phyloP scores from a whole-genome alignment of 2,888 invertebrate species.

The Teinopalpus imperialis region DNA sequence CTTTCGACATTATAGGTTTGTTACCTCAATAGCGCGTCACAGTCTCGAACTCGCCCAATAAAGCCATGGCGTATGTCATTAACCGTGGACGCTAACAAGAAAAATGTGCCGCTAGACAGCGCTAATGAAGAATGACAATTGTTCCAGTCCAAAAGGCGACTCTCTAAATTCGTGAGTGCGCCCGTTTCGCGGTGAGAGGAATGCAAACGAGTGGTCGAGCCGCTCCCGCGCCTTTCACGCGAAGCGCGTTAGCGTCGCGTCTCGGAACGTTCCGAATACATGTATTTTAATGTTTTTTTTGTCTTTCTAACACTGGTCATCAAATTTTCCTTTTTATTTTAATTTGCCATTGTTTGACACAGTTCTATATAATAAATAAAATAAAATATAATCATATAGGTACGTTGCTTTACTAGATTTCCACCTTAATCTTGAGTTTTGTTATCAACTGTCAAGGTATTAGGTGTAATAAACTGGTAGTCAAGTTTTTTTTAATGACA shows the following conservation, averaged over 20 bases:
- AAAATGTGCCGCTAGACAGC: constrained; percentile 53
- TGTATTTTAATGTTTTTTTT: constrained; percentile 9
- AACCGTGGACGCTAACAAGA: constrained; percentile 35
- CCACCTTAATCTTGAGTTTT: too few relatives aligned
- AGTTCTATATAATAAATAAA: not conserved
- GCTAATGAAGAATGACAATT: constrained; percentile 68
- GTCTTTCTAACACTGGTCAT: constrained; percentile 5
- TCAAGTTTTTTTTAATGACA: too few relatives aligned
- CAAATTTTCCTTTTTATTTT: not conserved
- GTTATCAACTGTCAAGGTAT: too few relatives aligned
- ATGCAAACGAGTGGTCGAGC: constrained; percentile 55
- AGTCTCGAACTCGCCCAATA: constrained; percentile 12
- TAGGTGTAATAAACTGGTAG: too few relatives aligned
- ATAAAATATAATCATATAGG: too few relatives aligned
- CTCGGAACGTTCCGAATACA: constrained; percentile 22
- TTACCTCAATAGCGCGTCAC: too few relatives aligned
- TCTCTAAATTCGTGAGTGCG: constrained; percentile 57
- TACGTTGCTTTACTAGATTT: too few relatives aligned
- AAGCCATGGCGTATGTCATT: constrained; percentile 28
- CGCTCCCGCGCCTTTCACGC: constrained; percentile 47
- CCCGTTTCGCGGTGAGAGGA: constrained; percentile 54
- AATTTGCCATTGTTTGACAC: not conserved
- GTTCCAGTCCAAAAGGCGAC: constrained; percentile 43
- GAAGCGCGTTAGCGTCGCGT: constrained; percentile 26
- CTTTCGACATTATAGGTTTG: too few relatives aligned